Base-by-base conservation (phyloP, 1,140 invertebrate species). In the Sycobia sp. region DNA sequence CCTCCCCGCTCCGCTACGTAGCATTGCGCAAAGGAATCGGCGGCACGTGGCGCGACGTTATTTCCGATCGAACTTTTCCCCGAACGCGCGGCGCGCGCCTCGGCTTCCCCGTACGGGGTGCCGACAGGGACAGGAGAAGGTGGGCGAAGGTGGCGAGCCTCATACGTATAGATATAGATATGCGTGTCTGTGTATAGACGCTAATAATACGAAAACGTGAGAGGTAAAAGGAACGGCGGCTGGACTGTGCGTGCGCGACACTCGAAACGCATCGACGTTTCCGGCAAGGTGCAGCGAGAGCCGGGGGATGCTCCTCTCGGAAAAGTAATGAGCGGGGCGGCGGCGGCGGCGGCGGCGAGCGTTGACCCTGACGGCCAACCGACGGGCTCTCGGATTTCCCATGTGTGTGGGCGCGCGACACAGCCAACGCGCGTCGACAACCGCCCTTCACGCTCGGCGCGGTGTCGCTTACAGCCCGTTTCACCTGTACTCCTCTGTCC, bases 41-140 rank as follows among this genome's bases (percentile, higher is more conserved):
- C 14, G 50, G 59, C 59, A 62, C 59, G 59, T 62, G 59, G 59
- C 50, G 7, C 20, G 3, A 13, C 8, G 8, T 38, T 50, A 62
- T 62, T 53, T 55, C 59, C 59, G 38, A 46, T 29, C 22, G 18
- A 10, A 18, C 3, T n/a, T n/a, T n/a, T n/a, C n/a, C n/a, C n/a
- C n/a, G n/a, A n/a, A n/a, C n/a, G n/a, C 29, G 29, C 29, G 29
- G 29, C 29, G 11, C 29, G 29, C 11, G 29, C 29, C 29, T 7
- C 29, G 5, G 29, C 29, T 32, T 4, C 4, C 29, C 4, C 11
- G 4, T 32, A 16, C 14, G 14, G 14, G 11, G 1, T 51, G 34
- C 49, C 11, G 8, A 20, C 22, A 51, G 34, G 49, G 20, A 51
- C 16, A 23, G 9, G 13, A 11, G 41, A 43, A 22, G 2, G 4